These are phyloP conservation scores for Selenia dentaria DNA, from an alignment of 2,888 invertebrate species.

Conservation along the genomic window DNA sequence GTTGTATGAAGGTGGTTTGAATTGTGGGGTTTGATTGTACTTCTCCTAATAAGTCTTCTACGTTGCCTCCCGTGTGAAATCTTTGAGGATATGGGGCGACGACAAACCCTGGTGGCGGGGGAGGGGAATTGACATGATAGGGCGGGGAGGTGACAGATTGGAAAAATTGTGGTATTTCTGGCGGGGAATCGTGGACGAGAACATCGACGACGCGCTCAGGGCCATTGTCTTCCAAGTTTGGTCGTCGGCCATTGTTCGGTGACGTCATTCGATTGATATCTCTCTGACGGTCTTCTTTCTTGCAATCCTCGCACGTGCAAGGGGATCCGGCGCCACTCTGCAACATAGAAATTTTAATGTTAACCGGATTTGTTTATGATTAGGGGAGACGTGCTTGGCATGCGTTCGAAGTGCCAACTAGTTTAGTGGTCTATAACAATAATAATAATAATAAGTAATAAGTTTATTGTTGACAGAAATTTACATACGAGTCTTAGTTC, in stretches of 20 bases:
- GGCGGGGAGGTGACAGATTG: constrained; percentile 72
- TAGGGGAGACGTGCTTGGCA: constrained; percentile 5
- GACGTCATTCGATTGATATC: constrained; percentile 34
- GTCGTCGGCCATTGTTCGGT: constrained; percentile 37
- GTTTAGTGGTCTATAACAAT: too few relatives aligned
- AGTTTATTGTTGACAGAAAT: too few relatives aligned
- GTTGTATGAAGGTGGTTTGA: constrained; percentile 75
- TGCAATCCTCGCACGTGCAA: constrained; percentile 76
- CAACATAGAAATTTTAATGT: constrained; percentile 36
- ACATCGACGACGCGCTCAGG: constrained; percentile 71
- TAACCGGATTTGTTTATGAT: constrained; percentile 7
- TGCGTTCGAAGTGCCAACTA: too few relatives aligned
- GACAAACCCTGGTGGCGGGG: constrained; percentile 70
- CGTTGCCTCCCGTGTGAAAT: constrained; percentile 86
- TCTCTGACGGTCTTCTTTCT: constrained; percentile 45
- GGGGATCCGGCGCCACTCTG: constrained; percentile 77
- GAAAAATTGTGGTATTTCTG: constrained; percentile 70
- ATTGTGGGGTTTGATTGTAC: constrained; percentile 82
- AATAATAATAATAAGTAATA: too few relatives aligned
- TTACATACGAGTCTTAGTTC: too few relatives aligned
- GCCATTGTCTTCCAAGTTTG: constrained; percentile 59
- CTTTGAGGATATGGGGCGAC: constrained; percentile 69
- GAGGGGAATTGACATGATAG: constrained; percentile 55
- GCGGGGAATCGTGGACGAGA: constrained; percentile 72
- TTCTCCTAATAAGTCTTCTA: constrained; percentile 88